phyloP scores from a whole-genome alignment of 1,140 invertebrate species.

The Grapholita molesta region DNA sequence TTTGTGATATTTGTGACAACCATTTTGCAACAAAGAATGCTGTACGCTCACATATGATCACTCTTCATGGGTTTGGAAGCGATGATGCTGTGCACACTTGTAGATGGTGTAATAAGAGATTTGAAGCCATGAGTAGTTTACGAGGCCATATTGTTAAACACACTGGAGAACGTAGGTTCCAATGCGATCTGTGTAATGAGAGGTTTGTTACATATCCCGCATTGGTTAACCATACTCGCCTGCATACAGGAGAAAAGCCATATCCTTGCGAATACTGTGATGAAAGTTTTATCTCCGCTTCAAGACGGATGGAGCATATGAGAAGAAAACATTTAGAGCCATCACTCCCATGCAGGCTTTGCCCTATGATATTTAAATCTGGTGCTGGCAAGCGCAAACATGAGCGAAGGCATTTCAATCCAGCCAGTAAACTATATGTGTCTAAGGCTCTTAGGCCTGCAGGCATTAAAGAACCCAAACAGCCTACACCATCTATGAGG shows the following conservation, averaged over 20 bases:
- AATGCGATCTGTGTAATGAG: constrained; percentile 49
- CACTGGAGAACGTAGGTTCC: constrained; percentile 56
- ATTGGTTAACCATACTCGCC: constrained; percentile 49
- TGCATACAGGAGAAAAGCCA: constrained; percentile 61
- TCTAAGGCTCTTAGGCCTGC: background rate
- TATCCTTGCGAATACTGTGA: constrained; percentile 55
- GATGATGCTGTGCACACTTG: constrained; percentile 33
- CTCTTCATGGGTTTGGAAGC: constrained; percentile 53
- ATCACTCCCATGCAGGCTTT: constrained; percentile 48
- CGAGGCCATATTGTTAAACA: constrained; percentile 56
- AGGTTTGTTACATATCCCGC: constrained; percentile 56
- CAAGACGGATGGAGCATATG: constrained; percentile 57
- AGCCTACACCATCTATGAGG: background rate
- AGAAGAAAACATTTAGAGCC: constrained; percentile 54
- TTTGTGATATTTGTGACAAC: constrained; percentile 60
- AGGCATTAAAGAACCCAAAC: background rate
- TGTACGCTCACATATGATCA: constrained; percentile 50
- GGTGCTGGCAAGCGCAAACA: constrained; percentile 41
- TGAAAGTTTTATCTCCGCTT: constrained; percentile 59
- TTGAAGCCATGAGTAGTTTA: constrained; percentile 51
- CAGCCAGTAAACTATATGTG: constrained; percentile 53
- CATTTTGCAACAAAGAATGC: constrained; percentile 47
- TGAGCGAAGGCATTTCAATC: constrained; percentile 51
- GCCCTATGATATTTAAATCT: constrained; percentile 49
- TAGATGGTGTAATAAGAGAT: constrained; percentile 60